Conservation (phyloP, 2,113 vertebrate species). For the Choloepus hoffmanni region DNA sequence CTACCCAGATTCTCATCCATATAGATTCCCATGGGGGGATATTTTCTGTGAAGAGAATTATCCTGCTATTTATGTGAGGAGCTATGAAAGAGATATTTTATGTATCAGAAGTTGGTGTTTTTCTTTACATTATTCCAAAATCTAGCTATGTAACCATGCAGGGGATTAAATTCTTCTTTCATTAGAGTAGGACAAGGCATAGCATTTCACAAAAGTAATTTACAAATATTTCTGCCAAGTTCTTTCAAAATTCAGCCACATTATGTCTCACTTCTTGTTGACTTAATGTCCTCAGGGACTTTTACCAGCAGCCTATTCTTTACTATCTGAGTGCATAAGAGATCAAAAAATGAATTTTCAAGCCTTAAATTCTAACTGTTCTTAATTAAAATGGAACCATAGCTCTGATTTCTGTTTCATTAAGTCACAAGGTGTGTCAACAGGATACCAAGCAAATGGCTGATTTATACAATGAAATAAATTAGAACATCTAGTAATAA, state of each 20-base stretch:
- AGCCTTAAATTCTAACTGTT: slow-evolving; percentile 1
- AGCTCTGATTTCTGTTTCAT: neutral
- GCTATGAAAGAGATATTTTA: neutral
- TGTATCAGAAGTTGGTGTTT: neutral
- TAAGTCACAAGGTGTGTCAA: neutral
- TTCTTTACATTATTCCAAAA: slow-evolving; percentile 36
- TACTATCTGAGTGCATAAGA: neutral
- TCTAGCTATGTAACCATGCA: neutral
- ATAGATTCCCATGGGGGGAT: neutral
- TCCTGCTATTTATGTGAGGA: neutral
- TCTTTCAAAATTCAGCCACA: slow-evolving; percentile 48
- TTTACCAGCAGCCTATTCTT: neutral
- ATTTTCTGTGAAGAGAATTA: neutral
- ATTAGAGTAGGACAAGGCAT: slow-evolving; percentile 1
- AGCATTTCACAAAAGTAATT: slow-evolving; percentile 51
- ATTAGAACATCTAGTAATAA: neutral
- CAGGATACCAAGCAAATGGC: neutral
- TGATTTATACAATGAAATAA: slow-evolving; percentile 1
- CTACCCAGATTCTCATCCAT: neutral
- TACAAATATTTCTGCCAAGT: slow-evolving; percentile 48
- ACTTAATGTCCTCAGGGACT: neutral
- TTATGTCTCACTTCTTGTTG: slow-evolving; percentile 10
- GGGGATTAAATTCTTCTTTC: slow-evolving; percentile 5
- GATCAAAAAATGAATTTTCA: neutral
- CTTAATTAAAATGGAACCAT: slow-evolving; percentile 36